Evolutionary conservation across 1,140 invertebrate species (phyloP).

Genomic region (Drosophila bocqueti): DNA sequence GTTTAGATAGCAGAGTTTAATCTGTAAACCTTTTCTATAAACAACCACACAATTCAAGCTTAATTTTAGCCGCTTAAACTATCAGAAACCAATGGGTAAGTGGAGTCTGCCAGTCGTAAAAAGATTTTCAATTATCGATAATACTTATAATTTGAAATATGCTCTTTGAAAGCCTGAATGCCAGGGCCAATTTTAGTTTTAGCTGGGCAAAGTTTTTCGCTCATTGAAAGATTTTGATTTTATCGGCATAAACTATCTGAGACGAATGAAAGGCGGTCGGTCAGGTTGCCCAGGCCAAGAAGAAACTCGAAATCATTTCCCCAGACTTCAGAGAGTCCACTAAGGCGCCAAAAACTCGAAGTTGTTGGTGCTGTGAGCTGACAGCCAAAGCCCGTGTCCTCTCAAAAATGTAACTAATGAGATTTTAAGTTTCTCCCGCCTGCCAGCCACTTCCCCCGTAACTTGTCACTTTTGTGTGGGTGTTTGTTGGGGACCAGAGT

Average conservation of each 20-base stretch:
- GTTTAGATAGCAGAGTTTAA: neutral
- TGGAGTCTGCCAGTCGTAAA: slow-evolving; percentile 1
- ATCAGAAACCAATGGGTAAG: neutral
- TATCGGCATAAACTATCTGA: slow-evolving; percentile 29
- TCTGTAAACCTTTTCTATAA: too few relatives aligned
- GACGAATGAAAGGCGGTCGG: slow-evolving; percentile 9
- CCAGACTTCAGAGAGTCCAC: neutral
- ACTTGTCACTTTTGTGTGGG: slow-evolving; percentile 17
- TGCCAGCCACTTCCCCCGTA: neutral
- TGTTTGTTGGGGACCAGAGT: slow-evolving; percentile 11
- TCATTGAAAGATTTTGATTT: slow-evolving; percentile 33
- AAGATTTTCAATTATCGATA: slow-evolving; percentile 19
- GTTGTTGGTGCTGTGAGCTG: slow-evolving; percentile 12
- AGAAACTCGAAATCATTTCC: neutral
- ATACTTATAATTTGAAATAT: slow-evolving; percentile 14
- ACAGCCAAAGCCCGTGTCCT: slow-evolving; percentile 40
- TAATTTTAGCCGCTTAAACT: neutral
- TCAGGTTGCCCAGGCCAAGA: slow-evolving; percentile 12
- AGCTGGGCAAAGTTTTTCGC: slow-evolving; percentile 14
- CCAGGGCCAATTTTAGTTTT: neutral
- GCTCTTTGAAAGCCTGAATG: neutral
- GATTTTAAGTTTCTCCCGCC: slow-evolving; percentile 49
- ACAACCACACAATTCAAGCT: neutral
- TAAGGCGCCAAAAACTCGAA: slow-evolving; percentile 19
- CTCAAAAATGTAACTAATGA: slow-evolving; percentile 58